phyloP scores from a whole-genome alignment of 2,888 invertebrate genomes.

The Ptychoptera albimana region DNA sequence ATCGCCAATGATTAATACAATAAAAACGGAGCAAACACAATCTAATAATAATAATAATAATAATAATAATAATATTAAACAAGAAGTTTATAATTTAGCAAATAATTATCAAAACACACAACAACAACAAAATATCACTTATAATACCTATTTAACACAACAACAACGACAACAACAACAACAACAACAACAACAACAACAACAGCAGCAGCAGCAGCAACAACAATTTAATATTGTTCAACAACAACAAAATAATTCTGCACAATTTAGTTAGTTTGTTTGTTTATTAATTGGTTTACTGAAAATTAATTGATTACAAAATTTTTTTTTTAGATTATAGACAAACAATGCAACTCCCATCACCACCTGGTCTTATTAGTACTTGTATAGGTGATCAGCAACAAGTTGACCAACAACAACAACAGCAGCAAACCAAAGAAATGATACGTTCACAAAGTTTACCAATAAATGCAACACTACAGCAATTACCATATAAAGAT shows the following conservation, averaged over 20 bases:
- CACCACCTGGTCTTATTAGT: too few species aligned
- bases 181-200: slow-evolving; percentile 15
- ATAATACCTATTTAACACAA: slow-evolving; percentile 7
- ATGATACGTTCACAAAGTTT: slow-evolving; percentile 45
- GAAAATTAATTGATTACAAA: too few species aligned
- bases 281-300: not conserved
- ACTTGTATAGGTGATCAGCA: too few species aligned
- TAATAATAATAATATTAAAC: too few species aligned
- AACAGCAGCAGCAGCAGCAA: slow-evolving; percentile 15
- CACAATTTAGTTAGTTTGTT: not conserved
- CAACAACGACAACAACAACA: slow-evolving; percentile 10
- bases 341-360: too few species aligned
- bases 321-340: too few species aligned
- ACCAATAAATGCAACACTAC: slow-evolving; percentile 40
- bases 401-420: slow-evolving; percentile 8
- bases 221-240: slow-evolving; percentile 2
- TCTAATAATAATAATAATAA: not conserved
- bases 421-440: slow-evolving; percentile 24
- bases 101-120: not conserved
- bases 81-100: not conserved
- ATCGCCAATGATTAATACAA: slow-evolving; percentile 6
- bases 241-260: slow-evolving; percentile 2
- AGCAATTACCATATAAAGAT: slow-evolving; percentile 19
- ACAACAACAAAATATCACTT: not conserved
- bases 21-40: not conserved